Conservation (phyloP, 92 coral and sea anemone species). For the Anthopleura xanthogrammica region DNA sequence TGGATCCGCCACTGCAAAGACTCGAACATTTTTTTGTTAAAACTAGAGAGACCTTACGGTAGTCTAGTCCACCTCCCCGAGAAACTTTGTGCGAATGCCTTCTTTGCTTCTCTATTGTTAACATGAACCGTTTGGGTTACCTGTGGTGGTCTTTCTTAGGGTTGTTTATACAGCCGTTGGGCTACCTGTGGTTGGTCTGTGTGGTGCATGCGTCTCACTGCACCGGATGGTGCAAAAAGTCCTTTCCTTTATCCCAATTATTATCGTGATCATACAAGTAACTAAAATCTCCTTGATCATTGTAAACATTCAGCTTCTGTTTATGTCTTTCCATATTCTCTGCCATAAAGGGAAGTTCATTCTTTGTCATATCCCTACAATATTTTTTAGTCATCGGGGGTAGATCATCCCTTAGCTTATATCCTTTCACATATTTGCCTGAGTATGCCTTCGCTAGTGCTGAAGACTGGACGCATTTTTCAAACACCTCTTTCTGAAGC, state of each 20-base stretch:
- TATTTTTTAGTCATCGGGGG: slow-evolving; percentile 8
- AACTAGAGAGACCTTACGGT: too few species aligned
- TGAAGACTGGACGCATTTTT: slow-evolving; percentile 42
- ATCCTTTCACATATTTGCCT: slow-evolving; percentile 63
- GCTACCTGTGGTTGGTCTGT: neutral
- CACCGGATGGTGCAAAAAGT: slow-evolving; percentile 37
- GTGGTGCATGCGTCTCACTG: neutral
- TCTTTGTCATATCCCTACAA: slow-evolving; percentile 46
- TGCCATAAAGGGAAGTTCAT: slow-evolving; percentile 48
- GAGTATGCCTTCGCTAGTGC: slow-evolving; percentile 43
- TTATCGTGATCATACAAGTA: slow-evolving; percentile 48
- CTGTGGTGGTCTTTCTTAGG: neutral
- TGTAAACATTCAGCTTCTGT: neutral
- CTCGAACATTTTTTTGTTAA: too few species aligned
- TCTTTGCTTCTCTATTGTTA: too few species aligned
- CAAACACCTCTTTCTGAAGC: slow-evolving; percentile 45
- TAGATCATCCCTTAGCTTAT: slow-evolving; percentile 30
- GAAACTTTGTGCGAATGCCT: too few species aligned
- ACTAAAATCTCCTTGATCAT: slow-evolving; percentile 43
- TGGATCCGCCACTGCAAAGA: too few species aligned
- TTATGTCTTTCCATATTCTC: slow-evolving; percentile 41
- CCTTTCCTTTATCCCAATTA: slow-evolving; percentile 57
- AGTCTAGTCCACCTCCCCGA: too few species aligned
- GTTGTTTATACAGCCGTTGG: neutral
- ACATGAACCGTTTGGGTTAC: too few species aligned